phyloP scores from a whole-genome alignment of 2,113 vertebrate species.

The Aspidoscelis tigris region DNA sequence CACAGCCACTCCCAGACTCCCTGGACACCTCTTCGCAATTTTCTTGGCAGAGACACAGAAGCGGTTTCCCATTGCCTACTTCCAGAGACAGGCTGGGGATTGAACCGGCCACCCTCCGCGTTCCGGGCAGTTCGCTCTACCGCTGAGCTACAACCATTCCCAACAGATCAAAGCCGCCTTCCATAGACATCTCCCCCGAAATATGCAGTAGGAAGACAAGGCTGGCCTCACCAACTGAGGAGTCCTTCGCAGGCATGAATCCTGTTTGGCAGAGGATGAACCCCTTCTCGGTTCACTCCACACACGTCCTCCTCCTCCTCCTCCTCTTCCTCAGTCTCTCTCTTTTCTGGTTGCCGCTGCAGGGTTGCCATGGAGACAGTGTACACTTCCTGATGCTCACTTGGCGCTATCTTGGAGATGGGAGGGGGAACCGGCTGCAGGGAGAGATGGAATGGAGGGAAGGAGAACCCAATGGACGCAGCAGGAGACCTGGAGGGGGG shows the following conservation, averaged over 20 bases:
- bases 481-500: too few relatives aligned
- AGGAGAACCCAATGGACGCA: neutral
- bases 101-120: too few relatives aligned
- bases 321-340: neutral
- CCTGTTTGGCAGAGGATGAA: accelerated
- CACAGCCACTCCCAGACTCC: too few relatives aligned
- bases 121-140: too few relatives aligned
- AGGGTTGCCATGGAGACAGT: slow-evolving; percentile 26
- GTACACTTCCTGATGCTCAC: neutral
- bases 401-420: neutral
- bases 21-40: too few relatives aligned
- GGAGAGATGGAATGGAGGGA: neutral
- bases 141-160: too few relatives aligned
- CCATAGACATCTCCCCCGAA: too few relatives aligned
- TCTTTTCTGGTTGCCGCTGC: neutral
- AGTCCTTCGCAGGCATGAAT: neutral
- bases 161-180: too few relatives aligned
- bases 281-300: accelerated
- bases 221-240: slow-evolving; percentile 33
- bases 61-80: too few relatives aligned
- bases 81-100: too few relatives aligned
- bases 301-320: neutral
- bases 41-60: too few relatives aligned
- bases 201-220: neutral
- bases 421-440: neutral